Base-by-base conservation (phyloP, 1,140 invertebrate species). In the Teleopsis dalmanni region DNA sequence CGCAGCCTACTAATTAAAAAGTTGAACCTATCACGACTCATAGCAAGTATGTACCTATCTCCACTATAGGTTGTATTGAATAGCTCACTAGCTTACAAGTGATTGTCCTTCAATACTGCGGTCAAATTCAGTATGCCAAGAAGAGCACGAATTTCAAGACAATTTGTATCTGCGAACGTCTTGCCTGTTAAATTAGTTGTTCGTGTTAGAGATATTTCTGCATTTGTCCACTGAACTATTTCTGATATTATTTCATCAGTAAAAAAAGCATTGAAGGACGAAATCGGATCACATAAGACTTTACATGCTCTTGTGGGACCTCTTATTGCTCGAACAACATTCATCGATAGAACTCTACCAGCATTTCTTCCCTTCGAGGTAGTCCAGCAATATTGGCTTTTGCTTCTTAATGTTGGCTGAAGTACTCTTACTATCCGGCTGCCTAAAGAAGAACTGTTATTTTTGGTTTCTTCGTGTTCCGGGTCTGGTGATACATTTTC, bases 1-100 rank as follows among this genome's bases (percentile, higher is more conserved):
- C 25, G 11, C 4, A 44, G 8, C n/a, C 16, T 9, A 26, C 42
- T 11, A 31, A 44, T 31, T 26, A 44, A 19, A 27, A 44, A 44
- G 13, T 44, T 19, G 16, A 44, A 44, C 19, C 42, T 44, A 16
- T 44, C 37, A 13, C 37, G 21, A 31, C 42, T 44, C 42, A 29
- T 44, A 13, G 29, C 23, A 26, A 19, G 10, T 16, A 22, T 33
- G 25, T 16, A 46, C 19, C 26, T 19, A 13, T 16, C 34, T 33
- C 21, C 43, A 35, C 29, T 18, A 29, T 34, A 33, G 21, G 33
- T 19, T 33, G 4, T 19, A 21, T 46, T 35, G 14, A 46, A 46
- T 19, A 31, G 9, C 13, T 47, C 46, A 26, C 27, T n/a, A 16
- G 46, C 25, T 23, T 33, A 46, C 19, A 46, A 46, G 21, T 46